Base-by-base conservation (phyloP, 2,888 invertebrate genomes). In the Rhagonycha fulva region DNA sequence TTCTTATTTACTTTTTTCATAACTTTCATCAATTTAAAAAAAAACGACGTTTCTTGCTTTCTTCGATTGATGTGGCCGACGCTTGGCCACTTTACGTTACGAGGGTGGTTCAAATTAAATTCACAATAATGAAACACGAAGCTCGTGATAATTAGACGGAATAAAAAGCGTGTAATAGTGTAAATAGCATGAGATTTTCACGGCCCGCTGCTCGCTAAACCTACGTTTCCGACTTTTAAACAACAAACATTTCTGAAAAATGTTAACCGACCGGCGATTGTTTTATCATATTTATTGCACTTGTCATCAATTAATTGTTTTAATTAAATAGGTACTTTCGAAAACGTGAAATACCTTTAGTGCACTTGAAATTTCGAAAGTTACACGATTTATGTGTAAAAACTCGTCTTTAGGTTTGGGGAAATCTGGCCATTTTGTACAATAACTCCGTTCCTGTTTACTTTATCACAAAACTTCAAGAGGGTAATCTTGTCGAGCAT, bases 131-230 rank as follows among this genome's bases (percentile, higher is more conserved):
- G 81, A 81, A 80, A 82, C 82, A 82, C 80, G 82, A 82, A 82
- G 81, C 82, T 83, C 82, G 83, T 82, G 81, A 82, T 84, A 85
- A 85, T 85, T 85, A 84, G 84, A 81, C 82, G 82, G 80, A 81
- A 82, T 83, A 85, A 85, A 85, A 85, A 85, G 80, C 83, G 82
- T 82, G 83, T 85, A 85, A 85, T 85, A 84, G 85, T 85, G 85
- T 86, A 86, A 86, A 86, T 85, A 85, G 83, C 85, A 82, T 83
- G 84, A 82, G 84, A 84, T 82, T 84, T 86, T 86, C 85, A 86
- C 85, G 86, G 85, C 72, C 85, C 82, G 84, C 81, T 85, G 85
- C 79, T 82, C 84, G 82, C 84, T 83, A 83, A 84, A 83, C 83
- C 83, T 80, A 82, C 84, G 82, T 85, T 85, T 86, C 85, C 86